These are phyloP conservation scores for Copidosoma floridanum DNA, from an alignment of 1,140 invertebrate species.

Conservation along the genomic window DNA sequence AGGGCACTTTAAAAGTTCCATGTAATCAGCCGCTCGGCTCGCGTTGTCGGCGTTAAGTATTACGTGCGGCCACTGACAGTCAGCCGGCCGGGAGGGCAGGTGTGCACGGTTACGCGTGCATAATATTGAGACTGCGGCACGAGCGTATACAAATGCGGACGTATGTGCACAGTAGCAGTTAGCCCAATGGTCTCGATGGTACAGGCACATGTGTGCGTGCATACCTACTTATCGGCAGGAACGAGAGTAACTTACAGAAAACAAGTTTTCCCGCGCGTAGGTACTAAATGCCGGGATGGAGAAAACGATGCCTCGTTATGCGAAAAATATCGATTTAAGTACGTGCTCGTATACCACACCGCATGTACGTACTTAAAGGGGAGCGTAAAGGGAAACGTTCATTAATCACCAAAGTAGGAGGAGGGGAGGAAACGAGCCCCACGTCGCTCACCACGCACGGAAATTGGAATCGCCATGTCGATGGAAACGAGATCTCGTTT, in stretches of 20 bases:
- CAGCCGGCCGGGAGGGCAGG: neutral
- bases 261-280: slow-evolving; percentile 19
- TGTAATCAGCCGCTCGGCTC: no score
- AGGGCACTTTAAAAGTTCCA: no score
- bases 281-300: neutral
- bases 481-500: slow-evolving; percentile 15
- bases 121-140: no score
- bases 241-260: no score
- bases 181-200: no score
- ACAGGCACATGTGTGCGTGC: no score
- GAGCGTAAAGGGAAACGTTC: neutral
- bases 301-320: neutral
- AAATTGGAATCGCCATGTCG: slow-evolving; percentile 5
- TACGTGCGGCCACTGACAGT: slow-evolving; percentile 2
- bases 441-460: neutral
- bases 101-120: no score
- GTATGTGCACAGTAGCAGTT: no score
- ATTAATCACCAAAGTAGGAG: slow-evolving; percentile 17
- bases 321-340: neutral
- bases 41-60: neutral
- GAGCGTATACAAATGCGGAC: no score
- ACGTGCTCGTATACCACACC: neutral
- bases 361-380: no score
- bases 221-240: no score
- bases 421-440: no score